phyloP scores from a whole-genome alignment of 1,140 invertebrate species.

The Popillia japonica region DNA sequence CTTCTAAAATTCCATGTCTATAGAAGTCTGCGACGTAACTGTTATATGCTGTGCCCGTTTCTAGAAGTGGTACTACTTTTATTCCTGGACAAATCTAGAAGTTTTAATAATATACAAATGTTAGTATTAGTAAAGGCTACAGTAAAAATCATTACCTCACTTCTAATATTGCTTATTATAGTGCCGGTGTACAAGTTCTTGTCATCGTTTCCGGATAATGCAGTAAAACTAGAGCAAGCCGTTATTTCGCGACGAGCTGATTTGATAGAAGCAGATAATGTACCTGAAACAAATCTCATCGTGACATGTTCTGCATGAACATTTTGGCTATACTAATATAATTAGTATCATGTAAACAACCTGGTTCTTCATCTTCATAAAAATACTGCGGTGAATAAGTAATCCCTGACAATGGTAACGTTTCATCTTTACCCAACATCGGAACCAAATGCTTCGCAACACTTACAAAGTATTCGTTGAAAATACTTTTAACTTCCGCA shows the following conservation, averaged over 20 bases:
- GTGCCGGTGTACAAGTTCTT: slow-evolving; percentile 20
- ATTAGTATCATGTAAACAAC: too few species aligned
- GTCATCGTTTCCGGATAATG: slow-evolving; percentile 40
- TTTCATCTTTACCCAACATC: slow-evolving; percentile 12
- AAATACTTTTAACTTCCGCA: slow-evolving; percentile 36
- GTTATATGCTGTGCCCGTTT: slow-evolving; percentile 3
- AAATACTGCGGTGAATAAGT: background rate
- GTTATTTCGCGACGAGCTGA: background rate
- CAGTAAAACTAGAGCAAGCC: slow-evolving; percentile 31
- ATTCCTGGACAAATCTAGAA: slow-evolving; percentile 37
- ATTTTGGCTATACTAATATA: background rate
- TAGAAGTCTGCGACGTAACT: slow-evolving; percentile 39
- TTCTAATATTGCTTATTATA: slow-evolving; percentile 39
- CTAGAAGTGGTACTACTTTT: slow-evolving; percentile 28
- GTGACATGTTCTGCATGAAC: background rate
- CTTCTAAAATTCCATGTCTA: slow-evolving; percentile 36
- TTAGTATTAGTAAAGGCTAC: background rate
- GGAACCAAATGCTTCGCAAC: slow-evolving; percentile 2
- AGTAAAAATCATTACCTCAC: slow-evolving; percentile 31
- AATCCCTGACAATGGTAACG: slow-evolving; percentile 34
- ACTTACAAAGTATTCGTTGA: slow-evolving; percentile 40
- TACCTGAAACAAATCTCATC: background rate
- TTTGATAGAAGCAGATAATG: slow-evolving; percentile 21
- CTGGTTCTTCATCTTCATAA: slow-evolving; percentile 4
- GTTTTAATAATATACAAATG: slow-evolving; percentile 16